Base-by-base conservation (phyloP, 2,113 vertebrate genomes). In the Pterocles orientalis region DNA sequence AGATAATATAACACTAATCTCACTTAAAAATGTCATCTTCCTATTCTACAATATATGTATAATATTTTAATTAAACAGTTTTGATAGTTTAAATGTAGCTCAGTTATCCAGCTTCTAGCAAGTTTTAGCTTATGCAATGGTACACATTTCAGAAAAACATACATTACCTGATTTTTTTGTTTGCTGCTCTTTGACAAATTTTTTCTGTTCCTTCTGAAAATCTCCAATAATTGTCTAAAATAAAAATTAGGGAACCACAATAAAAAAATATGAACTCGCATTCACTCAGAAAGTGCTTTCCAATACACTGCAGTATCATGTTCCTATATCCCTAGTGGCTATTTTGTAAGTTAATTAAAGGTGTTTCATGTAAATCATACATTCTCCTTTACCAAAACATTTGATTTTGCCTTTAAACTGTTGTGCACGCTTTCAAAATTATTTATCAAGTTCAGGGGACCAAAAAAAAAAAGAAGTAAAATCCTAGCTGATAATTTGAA, bases 171-270 rank as follows among this genome's bases (percentile, higher is more conserved):
- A 98, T 97, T 98, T 99, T 94, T 98, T 99, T 36, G 98, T 98
- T 90, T 99, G 98, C n/a, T 99, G 99, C 90, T 99, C 99, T 70
- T 99, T 98, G 43, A 99, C 98, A 98, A 99, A 99, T 97, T 99
- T 99, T 88, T 99, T 98, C 93, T 99, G 99, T 80, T 99, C 99
- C 91, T 99, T 99, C 73, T 99, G 99, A 96, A 99, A 99, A 92
- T 99, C 99, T 95, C 99, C 99, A 61, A 99, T 98, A 96, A 99
- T 99, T 7, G 99, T 99, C 99, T 99, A 88, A 90, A 97, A 86
- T 66, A 95, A 94, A 90, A 94, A 88, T 39, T 13, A 92, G 4
- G 10, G 9, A 88, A 62, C 3, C 16, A 78, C 50, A 66, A 47
- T 58, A 58, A 72, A 26, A 19, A 43, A 48, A 17, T 41, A 41